Evolutionary conservation across 1,140 invertebrate genomes (phyloP).

Genomic region (Drepana arcuata): DNA sequence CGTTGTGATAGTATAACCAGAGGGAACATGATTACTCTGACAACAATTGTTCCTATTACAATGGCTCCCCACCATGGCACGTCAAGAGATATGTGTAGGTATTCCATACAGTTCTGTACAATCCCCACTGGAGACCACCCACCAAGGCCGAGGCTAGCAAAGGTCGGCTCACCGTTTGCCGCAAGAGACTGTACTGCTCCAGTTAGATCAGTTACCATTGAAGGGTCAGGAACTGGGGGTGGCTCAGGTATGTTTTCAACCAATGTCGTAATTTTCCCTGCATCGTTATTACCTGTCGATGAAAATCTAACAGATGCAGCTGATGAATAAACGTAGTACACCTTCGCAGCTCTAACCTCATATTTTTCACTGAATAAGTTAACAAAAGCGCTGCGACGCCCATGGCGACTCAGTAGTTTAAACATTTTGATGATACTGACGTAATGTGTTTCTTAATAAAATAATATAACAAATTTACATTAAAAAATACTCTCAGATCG

Average conservation of each 20-base stretch:
- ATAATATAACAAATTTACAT: too few relatives aligned
- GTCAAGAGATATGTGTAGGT: slow-evolving; percentile 80
- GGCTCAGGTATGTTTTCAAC: slow-evolving; percentile 72
- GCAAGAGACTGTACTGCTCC: slow-evolving; percentile 61
- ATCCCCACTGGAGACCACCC: slow-evolving; percentile 84
- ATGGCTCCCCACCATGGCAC: slow-evolving; percentile 95
- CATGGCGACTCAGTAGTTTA: slow-evolving; percentile 51
- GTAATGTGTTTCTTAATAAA: too few relatives aligned
- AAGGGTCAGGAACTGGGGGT: slow-evolving; percentile 56
- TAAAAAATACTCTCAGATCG: too few relatives aligned
- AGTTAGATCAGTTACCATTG: slow-evolving; percentile 33
- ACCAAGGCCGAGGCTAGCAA: slow-evolving; percentile 86
- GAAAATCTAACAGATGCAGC: slow-evolving; percentile 42
- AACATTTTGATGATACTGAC: too few relatives aligned
- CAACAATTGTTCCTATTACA: slow-evolving; percentile 80
- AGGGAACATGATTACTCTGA: slow-evolving; percentile 86
- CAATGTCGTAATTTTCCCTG: slow-evolving; percentile 39
- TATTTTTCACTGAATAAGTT: slow-evolving; percentile 45
- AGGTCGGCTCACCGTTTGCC: slow-evolving; percentile 80
- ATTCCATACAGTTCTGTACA: slow-evolving; percentile 86
- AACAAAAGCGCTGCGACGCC: slow-evolving; percentile 40
- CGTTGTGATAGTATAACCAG: slow-evolving; percentile 85
- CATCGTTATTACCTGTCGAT: slow-evolving; percentile 34
- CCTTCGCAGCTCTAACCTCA: slow-evolving; percentile 58
- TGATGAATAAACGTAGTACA: slow-evolving; percentile 55